Conservation (phyloP, 2,113 vertebrate genomes). For the Ameiurus melas region DNA sequence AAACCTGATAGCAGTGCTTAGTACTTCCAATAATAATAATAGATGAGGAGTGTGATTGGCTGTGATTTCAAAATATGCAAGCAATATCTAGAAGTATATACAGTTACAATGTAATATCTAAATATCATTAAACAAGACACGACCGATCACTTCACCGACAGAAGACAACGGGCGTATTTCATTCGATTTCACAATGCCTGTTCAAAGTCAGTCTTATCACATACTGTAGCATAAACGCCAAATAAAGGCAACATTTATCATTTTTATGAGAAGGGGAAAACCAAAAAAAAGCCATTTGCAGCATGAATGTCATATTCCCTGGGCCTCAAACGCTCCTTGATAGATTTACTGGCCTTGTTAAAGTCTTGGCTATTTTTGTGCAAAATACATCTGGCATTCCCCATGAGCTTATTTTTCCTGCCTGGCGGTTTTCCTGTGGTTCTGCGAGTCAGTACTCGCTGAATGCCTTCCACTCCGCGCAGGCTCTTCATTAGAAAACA, state of each 20-base stretch:
- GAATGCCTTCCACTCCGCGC: constrained; percentile 44
- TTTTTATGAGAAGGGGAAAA: constrained; percentile 20
- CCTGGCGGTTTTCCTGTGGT: constrained; percentile 47
- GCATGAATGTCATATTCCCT: constrained; percentile 20
- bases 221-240: constrained; percentile 23
- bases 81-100: not conserved
- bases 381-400: constrained; percentile 56
- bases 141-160: not conserved
- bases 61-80: constrained; percentile 4
- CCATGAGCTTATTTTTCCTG: constrained; percentile 54
- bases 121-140: not conserved
- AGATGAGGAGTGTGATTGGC: not conserved
- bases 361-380: constrained; percentile 52
- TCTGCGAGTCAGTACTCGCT: constrained; percentile 52
- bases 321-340: constrained; percentile 10
- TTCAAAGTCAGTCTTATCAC: constrained; percentile 7
- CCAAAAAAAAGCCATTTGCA: constrained; percentile 22
- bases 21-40: not conserved
- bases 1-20: not conserved
- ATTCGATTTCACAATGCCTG: not conserved
- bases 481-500: constrained; percentile 46
- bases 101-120: not conserved
- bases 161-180: not conserved
- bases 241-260: not conserved
- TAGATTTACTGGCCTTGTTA: constrained; percentile 53